Base-by-base conservation (phyloP, 92 coral and sea anemone species). In the Diadumene lineata region DNA sequence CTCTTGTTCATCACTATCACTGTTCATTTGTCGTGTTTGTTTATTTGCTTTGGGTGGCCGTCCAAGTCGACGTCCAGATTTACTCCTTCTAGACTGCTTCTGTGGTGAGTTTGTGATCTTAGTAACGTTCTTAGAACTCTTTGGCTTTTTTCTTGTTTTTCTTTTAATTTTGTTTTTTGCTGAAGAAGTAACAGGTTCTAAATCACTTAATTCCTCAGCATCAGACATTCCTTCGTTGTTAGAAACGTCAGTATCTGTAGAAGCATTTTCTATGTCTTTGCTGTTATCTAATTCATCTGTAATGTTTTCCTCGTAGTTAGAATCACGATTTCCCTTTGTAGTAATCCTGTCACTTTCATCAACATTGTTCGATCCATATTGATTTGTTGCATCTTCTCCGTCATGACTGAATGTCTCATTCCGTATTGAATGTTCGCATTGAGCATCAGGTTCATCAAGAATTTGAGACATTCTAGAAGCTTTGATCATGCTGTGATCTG, bases 401-500 rank as follows among this genome's bases (percentile, higher is more conserved):
- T 72, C 66, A 24, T 70, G 24, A 9, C 8, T 72, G 11, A 24
- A 31, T n/a, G 33, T 56, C 24, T 72, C 77, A 44, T 85, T 38
- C 64, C 83, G 83, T 65, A 86, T 77, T 11, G 99, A 96, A 69
- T 96, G 99, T 73, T 96, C 96, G 78, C 99, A 96, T 38, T 92
- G 99, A 80, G 82, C 86, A 58, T 92, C 91, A 27, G 96, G 89
- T 64, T 92, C 94, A 2, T 86, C 94, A 78, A 84, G 60, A 25
- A 92, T 70, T 72, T 85, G 83, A 34, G 85, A 85, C n/a, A 82
- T 55, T 66, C 82, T 78, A 43, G 88, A 87, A 60, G 70, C 57
- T 81, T 87, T 86, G 91, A 90, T 81, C 70, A 68, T 86, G 88
- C 98, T 90, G 92, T 93, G 93, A 87, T 91, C 96, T 90, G 98